Base-by-base conservation (phyloP, 2,888 invertebrate genomes). In the Polymixis flavicincta region DNA sequence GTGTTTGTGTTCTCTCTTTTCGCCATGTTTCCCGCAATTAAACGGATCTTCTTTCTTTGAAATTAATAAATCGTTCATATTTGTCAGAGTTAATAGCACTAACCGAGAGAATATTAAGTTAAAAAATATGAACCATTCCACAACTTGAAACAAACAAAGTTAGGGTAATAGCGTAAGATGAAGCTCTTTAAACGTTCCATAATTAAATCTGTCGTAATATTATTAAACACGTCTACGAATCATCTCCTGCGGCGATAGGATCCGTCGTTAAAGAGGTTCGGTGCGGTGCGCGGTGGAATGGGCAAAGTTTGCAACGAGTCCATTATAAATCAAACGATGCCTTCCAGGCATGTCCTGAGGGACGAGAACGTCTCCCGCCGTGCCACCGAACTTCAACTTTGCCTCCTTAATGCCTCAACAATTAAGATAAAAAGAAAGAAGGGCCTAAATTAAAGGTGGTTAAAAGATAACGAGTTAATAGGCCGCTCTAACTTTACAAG, bases 281-380 rank as follows among this genome's bases (percentile, higher is more conserved):
- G 93, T 91, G 93, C 92, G 94, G 93, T 92, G 92, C 91, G 93
- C 93, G 92, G 89, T 89, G 93, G 94, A 96, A 96, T 96, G 96
- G 96, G 94, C 93, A 94, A 96, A 96, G 94, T 96, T 96, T 95
- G 93, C 95, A 94, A 95, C 95, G 95, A 96, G 95, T 96, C 96
- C 96, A 96, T 96, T 96, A 96, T 96, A 96, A 96, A 96, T 96
- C 96, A 96, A 96, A 96, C 94, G 96, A 96, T 94, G 96, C 96
- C 96, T 95, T 91, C 93, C 90, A 94, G 96, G 94, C 96, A 95
- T 95, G 93, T 96, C 96, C 94, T 95, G 94, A 95, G 96, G 96
- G 96, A 95, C 94, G 93, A 90, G 90, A 90, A 91, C 94, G 92
- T 94, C 95, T 94, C 94, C 95, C 95, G 89, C 91, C 91, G 93